Evolutionary conservation across 1,140 invertebrate genomes (phyloP).

Genomic region (Limonius californicus): DNA sequence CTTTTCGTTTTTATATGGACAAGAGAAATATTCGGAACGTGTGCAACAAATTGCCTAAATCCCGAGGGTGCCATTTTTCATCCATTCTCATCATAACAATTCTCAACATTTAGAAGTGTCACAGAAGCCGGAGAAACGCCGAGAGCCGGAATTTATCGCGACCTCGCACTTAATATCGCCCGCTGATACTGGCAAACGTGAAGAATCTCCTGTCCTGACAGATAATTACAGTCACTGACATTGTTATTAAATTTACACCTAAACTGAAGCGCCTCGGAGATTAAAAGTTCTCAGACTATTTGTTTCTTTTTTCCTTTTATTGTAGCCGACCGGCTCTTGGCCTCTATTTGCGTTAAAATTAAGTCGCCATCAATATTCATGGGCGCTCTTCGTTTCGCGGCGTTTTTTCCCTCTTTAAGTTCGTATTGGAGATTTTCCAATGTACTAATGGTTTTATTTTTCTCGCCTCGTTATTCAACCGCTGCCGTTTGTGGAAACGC

Average conservation of each 20-base stretch:
- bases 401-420: not conserved
- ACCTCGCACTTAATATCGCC: not conserved
- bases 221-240: not conserved
- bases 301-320: not conserved
- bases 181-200: not conserved
- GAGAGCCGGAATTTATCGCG: not conserved
- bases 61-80: not conserved
- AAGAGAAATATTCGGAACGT: not conserved
- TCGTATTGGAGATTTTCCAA: not conserved
- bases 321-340: not conserved
- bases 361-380: constrained; percentile 10
- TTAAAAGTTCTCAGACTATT: not conserved
- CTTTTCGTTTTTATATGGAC: too few relatives aligned
- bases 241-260: not conserved
- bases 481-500: too few relatives aligned
- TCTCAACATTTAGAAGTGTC: constrained; percentile 7
- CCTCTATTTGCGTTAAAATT: not conserved
- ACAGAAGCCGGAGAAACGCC: not conserved
- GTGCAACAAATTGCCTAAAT: constrained; percentile 6
- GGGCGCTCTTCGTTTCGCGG: not conserved
- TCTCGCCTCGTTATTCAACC: too few relatives aligned
- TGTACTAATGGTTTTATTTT: not conserved
- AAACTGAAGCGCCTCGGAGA: not conserved
- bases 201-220: not conserved
- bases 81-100: constrained; percentile 10